Conservation (phyloP, 2,797 vertebrate species). For the Enteromius viviparus region DNA sequence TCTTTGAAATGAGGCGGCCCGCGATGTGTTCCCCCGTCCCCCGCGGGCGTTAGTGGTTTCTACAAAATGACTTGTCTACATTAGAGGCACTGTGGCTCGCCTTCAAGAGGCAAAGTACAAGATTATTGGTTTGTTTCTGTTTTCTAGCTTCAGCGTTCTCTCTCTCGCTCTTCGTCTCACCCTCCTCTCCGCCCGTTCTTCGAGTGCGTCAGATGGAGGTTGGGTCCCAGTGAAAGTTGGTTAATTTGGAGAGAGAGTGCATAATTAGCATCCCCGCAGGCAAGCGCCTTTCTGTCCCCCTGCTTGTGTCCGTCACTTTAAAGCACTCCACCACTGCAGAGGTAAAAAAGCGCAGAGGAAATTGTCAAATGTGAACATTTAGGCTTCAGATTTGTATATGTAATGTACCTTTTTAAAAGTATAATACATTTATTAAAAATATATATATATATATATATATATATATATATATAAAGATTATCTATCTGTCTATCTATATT, state of each 20-base stretch:
- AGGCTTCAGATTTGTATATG: background rate
- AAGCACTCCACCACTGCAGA: slow-evolving; percentile 75
- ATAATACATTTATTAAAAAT: background rate
- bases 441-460: too few species aligned
- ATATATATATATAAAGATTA: too few species aligned
- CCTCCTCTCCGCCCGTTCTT: slow-evolving; percentile 69
- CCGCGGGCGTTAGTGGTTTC: slow-evolving; percentile 77
- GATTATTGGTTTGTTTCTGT: slow-evolving; percentile 93
- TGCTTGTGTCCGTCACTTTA: slow-evolving; percentile 79
- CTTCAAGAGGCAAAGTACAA: slow-evolving; percentile 85
- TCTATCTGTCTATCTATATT: background rate
- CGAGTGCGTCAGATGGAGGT: slow-evolving; percentile 85
- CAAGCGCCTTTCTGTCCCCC: slow-evolving; percentile 76
- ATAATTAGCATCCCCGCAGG: slow-evolving; percentile 95
- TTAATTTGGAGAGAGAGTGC: slow-evolving; percentile 94
- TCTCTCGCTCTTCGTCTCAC: slow-evolving; percentile 56
- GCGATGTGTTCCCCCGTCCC: slow-evolving; percentile 75
- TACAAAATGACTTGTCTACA: slow-evolving; percentile 81
- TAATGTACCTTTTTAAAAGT: background rate
- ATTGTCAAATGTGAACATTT: slow-evolving; percentile 10
- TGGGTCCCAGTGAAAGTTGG: slow-evolving; percentile 94
- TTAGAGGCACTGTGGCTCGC: slow-evolving; percentile 79
- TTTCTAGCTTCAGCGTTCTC: slow-evolving; percentile 70
- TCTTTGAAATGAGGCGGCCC: slow-evolving; percentile 85
- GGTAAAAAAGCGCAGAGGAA: slow-evolving; percentile 30